phyloP scores from a whole-genome alignment of 2,888 invertebrate species.

The Cephus spinipes region DNA sequence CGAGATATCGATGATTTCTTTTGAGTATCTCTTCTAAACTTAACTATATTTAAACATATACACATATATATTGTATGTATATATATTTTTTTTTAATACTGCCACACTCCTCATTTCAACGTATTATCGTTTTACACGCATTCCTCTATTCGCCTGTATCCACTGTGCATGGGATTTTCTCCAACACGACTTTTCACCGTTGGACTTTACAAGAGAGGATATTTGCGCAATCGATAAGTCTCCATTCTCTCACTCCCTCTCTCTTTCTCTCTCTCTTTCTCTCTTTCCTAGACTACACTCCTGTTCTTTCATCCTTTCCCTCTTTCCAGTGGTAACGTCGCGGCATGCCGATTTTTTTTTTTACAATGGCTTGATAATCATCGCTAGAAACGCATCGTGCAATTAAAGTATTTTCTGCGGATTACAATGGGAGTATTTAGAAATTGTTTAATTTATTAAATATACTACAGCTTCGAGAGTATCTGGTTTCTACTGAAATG shows the following conservation, averaged over 20 bases:
- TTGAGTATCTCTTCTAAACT: neutral
- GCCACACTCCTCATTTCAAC: neutral
- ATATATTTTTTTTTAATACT: neutral
- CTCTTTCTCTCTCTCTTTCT: neutral
- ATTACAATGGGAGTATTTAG: neutral
- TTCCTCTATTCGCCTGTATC: neutral
- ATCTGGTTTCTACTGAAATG: neutral
- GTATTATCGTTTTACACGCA: neutral
- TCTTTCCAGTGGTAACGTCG: neutral
- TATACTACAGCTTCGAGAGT: neutral
- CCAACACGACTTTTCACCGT: neutral
- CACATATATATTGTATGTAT: neutral
- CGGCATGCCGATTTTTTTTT: neutral
- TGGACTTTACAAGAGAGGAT: conserved; percentile 7
- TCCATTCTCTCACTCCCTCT: conserved; percentile 1
- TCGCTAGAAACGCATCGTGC: neutral
- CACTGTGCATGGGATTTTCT: neutral
- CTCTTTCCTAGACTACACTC: conserved; percentile 15
- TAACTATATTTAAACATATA: neutral
- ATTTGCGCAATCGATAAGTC: conserved; percentile 19
- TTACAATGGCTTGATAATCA: neutral
- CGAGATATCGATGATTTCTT: neutral
- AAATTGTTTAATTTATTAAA: neutral
- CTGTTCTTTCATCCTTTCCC: conserved; percentile 19
- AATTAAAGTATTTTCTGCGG: neutral